phyloP scores from a whole-genome alignment of 2,888 invertebrate species.

The Hermodice carunculata region DNA sequence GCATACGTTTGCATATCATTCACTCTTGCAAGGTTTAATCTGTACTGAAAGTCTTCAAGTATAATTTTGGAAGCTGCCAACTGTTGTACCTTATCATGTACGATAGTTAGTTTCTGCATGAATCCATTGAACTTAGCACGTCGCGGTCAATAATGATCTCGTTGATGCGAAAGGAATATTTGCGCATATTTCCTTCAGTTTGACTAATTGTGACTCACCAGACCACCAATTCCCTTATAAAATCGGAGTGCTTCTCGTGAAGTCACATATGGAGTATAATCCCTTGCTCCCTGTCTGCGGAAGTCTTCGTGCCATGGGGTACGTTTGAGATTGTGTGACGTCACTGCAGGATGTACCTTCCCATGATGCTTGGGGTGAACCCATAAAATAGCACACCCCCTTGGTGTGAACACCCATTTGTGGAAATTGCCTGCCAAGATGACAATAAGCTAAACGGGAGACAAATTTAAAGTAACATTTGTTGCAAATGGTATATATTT shows the following conservation, averaged over 20 bases:
- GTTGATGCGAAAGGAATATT: no score
- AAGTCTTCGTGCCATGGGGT: conserved; percentile 3
- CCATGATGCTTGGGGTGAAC: conserved; percentile 27
- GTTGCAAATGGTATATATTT: neutral
- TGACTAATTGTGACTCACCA: no score
- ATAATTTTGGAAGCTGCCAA: no score
- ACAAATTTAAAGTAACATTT: neutral
- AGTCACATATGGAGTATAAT: neutral
- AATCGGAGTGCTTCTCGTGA: neutral
- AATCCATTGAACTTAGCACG: no score
- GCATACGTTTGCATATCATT: no score
- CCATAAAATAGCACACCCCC: conserved; percentile 59
- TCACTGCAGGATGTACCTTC: conserved; percentile 8
- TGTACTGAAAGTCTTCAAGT: no score
- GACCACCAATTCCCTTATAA: conserved; percentile 6
- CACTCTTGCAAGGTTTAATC: no score
- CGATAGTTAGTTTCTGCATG: no score
- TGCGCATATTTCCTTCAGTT: no score
- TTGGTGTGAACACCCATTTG: conserved; percentile 62
- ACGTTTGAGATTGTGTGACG: neutral
- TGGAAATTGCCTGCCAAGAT: conserved; percentile 58
- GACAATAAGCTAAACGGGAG: neutral
- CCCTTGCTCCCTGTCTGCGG: conserved; percentile 4
- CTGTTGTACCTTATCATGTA: no score
- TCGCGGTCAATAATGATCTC: no score